A percentile compares a stretch with the other conserved stretches of the same genome.
phyloP scores from a whole-genome alignment of 1,140 invertebrate genomes.

The Lordiphosa collinella region DNA sequence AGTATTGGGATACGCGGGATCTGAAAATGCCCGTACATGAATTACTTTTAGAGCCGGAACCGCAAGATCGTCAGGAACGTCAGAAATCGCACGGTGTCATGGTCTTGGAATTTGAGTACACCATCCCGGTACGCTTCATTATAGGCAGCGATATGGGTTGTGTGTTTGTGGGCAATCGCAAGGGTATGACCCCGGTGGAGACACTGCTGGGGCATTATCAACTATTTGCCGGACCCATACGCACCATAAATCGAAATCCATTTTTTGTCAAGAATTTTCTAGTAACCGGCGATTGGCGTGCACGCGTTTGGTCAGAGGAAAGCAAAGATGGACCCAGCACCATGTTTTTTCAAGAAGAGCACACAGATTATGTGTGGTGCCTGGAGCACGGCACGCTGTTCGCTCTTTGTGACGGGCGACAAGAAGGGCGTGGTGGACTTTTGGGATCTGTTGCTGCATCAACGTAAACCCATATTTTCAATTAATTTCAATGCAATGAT shows the following conservation, averaged over 20 bases:
- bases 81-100: conserved; percentile 87
- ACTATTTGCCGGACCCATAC: conserved; percentile 89
- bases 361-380: conserved; percentile 86
- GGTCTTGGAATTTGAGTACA: conserved; percentile 90
- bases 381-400: conserved; percentile 91
- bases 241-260: conserved; percentile 90
- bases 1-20: conserved; percentile 92
- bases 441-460: conserved; percentile 93
- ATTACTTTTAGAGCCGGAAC: conserved; percentile 85
- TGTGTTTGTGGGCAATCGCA: conserved; percentile 88
- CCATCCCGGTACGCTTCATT: conserved; percentile 88
- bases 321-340: conserved; percentile 91
- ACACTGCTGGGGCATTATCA: conserved; percentile 84
- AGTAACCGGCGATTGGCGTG: conserved; percentile 92
- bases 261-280: conserved; percentile 93
- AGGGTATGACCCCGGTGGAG: conserved; percentile 87
- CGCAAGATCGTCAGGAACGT: conserved; percentile 83
- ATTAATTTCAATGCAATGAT: conserved; percentile 81
- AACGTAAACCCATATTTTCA: conserved; percentile 85
- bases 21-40: conserved; percentile 86
- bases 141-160: conserved; percentile 86
- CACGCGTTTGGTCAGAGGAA: conserved; percentile 94
- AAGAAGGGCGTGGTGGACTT: conserved; percentile 91
- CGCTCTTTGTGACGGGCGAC: conserved; percentile 91
- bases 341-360: conserved; percentile 87